Base-by-base conservation (phyloP, 2,888 invertebrate genomes). In the Pollenia griseotomentosa region DNA sequence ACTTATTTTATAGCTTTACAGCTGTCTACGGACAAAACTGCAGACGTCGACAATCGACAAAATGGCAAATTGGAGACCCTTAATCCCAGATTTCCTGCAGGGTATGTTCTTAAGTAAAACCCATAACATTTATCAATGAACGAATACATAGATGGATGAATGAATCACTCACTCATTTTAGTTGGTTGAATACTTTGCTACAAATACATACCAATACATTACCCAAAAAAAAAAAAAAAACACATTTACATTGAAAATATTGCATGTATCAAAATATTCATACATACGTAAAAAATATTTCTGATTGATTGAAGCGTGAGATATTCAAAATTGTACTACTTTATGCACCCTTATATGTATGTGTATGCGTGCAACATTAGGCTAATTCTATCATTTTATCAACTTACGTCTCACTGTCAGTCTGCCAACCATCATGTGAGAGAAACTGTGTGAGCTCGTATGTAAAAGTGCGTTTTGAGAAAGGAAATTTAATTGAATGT, bases 231-330 rank as follows among this genome's bases (percentile, higher is more conserved):
- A 73, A 61, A 16, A 33, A 5, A 33, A 6, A 33, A 2, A 23
- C 1, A 19, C n/a, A 83, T 61, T 75, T 75, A 53, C 53, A 68
- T 70, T 57, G 16, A 63, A 61, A 57, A n/a, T 51, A 61, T 57
- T 63, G 33, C 65, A 7, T 68, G 42, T 51, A 23, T 23, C 12
- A 9, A 12, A 55, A 77, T 78, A n/a, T 23, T 23, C 44, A 66
- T 75, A 68, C 40, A 12, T 57, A 11, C 12, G 9, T 48, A 1
- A 23, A 63, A 48, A 1, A 57, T 80, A 71, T 83, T 40, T 71
- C 57, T 71, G 51, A 71, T 86, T 86, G 83, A 86, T 86, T 86
- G 86, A 86, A 86, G 79, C 83, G 79, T 86, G 80, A 70, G 74
- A 80, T 83, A 83, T 66, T 53, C 65, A 66, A 86, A 86, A 86